Base-by-base conservation (phyloP, 2,888 invertebrate genomes). In the Ophion costatus region DNA sequence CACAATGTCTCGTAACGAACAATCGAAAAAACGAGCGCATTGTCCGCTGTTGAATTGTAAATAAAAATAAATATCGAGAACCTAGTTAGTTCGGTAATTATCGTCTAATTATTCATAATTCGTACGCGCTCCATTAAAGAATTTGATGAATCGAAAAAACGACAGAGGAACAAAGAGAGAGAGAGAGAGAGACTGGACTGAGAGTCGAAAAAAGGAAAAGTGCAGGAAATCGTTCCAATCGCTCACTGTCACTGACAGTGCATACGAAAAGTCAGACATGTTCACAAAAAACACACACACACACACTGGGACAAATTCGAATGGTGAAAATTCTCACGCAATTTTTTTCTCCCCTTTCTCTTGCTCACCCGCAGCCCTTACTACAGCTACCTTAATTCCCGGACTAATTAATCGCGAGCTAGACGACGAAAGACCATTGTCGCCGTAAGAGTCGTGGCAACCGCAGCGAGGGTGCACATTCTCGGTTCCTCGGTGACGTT, bases 371-470 rank as follows among this genome's bases (percentile, higher is more conserved):
- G 14, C 56, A 56, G 14, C 51, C 29, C 38, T n/a, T 22, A 14
- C 61, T 22, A 51, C 80, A 51, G 10, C 67, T 80, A 57, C 24
- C 75, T 59, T 63, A 63, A 77, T 71, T 74, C 61, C 75, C 73
- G 61, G 71, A 77, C 77, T 73, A 80, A 77, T 85, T 80, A 83
- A 83, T 85, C 80, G 77, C 77, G 73, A 70, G 59, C 66, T 20
- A n/a, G 71, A 84, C 71, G 81, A 78, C 84, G 84, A 82, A 84
- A 82, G 66, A 79, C 78, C 79, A 66, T 84, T 84, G 78, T 84
- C 84, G 75, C 70, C 56, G 66, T 45, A 66, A 14, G 24, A 17
- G 45, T 51, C 69, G 61, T 11, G 14, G 10, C 22, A 51, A 22
- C 10, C 14, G 45, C 10, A 14, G 45, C 1, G 14, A 3, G 45